Conservation (phyloP, 2,113 vertebrate species). For the Pluvialis apricaria region DNA sequence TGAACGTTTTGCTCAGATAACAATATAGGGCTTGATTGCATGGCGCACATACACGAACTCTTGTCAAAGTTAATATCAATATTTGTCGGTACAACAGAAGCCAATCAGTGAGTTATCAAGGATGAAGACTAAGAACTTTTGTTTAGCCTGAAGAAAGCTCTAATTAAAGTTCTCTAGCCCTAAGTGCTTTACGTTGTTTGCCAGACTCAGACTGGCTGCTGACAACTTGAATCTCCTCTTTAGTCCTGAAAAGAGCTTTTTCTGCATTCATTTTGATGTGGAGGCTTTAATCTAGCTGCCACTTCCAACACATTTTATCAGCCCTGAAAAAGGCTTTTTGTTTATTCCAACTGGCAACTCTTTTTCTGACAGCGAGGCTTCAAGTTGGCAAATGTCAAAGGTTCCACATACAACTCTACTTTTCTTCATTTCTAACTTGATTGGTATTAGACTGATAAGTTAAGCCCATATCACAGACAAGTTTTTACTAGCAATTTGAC, state of each 20-base stretch:
- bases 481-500: background rate
- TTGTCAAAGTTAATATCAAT: conserved; percentile 49
- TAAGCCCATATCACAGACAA: background rate
- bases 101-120: conserved; percentile 24
- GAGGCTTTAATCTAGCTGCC: conserved; percentile 60
- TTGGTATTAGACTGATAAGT: background rate
- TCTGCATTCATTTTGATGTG: conserved; percentile 56
- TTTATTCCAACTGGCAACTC: conserved; percentile 39
- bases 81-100: background rate
- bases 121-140: conserved; percentile 33
- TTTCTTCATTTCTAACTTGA: background rate
- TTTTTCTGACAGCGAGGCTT: background rate
- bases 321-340: conserved; percentile 25
- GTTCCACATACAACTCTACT: background rate
- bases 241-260: conserved; percentile 36
- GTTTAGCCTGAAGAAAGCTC: conserved; percentile 43
- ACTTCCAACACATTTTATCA: conserved; percentile 47
- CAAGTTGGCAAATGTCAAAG: conserved; percentile 10
- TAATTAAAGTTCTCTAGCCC: conserved; percentile 59
- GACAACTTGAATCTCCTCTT: conserved; percentile 61
- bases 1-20: background rate
- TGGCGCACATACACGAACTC: background rate
- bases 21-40: background rate
- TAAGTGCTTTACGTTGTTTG: conserved; percentile 32
- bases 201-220: conserved; percentile 57